Percentiles rank a stretch among this genome's conserved stretches.
phyloP scores from a whole-genome alignment of 1,140 invertebrate genomes.

The Zelostemma sp. region DNA sequence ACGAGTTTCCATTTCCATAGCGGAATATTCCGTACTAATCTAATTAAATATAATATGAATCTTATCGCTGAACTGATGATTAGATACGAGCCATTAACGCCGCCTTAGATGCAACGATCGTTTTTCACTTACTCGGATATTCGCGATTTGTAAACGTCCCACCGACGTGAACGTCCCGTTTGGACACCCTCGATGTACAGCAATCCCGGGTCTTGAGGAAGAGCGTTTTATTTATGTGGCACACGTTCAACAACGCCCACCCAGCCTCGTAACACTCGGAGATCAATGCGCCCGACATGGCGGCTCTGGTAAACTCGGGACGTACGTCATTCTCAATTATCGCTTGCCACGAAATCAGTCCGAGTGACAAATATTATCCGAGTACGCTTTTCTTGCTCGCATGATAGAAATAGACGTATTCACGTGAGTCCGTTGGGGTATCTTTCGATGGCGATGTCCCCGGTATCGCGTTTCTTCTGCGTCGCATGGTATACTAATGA shows the following conservation, averaged over 20 bases:
- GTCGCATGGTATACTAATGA: slow-evolving; percentile 4
- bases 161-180: not conserved
- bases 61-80: too few relatives aligned
- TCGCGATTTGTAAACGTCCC: slow-evolving; percentile 4
- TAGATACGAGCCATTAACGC: too few relatives aligned
- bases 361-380: slow-evolving; percentile 40
- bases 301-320: slow-evolving; percentile 19
- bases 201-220: not conserved
- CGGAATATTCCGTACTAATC: too few relatives aligned
- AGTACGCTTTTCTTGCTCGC: slow-evolving; percentile 27
- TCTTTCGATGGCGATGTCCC: slow-evolving; percentile 12
- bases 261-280: slow-evolving; percentile 36
- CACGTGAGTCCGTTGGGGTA: slow-evolving; percentile 20
- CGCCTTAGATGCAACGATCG: too few relatives aligned
- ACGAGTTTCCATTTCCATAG: too few relatives aligned
- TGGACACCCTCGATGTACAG: slow-evolving; percentile 3
- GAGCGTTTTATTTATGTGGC: slow-evolving; percentile 31
- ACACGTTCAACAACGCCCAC: slow-evolving; percentile 37
- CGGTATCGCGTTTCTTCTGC: slow-evolving; percentile 21
- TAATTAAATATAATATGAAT: too few relatives aligned
- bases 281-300: slow-evolving; percentile 54
- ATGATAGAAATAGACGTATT: slow-evolving; percentile 43
- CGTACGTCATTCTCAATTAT: slow-evolving; percentile 66
- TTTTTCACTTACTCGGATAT: too few relatives aligned
- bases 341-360: slow-evolving; percentile 44